A percentile compares a stretch with the other conserved stretches of the same genome.
phyloP scores from a whole-genome alignment of 2,797 vertebrate species.

The Tokudaia muenninki region DNA sequence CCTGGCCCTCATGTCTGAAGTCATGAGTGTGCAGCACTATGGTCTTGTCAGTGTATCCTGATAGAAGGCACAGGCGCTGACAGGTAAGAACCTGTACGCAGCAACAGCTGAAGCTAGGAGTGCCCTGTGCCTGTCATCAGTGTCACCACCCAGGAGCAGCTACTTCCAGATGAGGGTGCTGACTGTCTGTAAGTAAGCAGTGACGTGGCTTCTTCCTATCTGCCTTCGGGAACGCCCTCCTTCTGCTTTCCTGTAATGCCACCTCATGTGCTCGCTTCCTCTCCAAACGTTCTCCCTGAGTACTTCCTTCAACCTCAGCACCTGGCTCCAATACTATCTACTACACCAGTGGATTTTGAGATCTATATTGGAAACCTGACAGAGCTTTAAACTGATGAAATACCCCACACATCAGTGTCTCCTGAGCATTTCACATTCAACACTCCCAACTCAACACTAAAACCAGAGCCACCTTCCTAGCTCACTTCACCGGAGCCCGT shows the following conservation, averaged over 20 bases:
- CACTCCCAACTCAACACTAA: background rate
- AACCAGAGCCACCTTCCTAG: background rate
- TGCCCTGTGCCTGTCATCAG: background rate
- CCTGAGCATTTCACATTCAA: slow-evolving; percentile 14
- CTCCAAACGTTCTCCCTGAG: background rate
- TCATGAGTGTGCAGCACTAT: background rate
- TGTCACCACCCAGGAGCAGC: background rate
- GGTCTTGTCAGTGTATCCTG: background rate
- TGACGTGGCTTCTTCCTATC: background rate
- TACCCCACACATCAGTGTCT: background rate
- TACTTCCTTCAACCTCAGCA: background rate
- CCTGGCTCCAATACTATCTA: background rate
- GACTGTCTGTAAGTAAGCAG: background rate
- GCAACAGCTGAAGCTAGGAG: background rate
- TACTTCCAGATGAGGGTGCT: background rate
- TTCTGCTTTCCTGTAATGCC: background rate
- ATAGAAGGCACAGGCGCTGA: background rate
- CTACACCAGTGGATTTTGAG: background rate
- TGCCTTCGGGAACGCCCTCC: background rate
- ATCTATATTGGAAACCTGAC: background rate
- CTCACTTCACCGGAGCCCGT: background rate
- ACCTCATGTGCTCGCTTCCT: background rate
- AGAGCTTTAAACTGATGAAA: background rate
- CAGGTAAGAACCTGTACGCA: background rate
- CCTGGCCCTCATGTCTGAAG: background rate